Evolutionary conservation across 2,797 vertebrate genomes (phyloP).

Genomic region (Hemitrygon akajei): DNA sequence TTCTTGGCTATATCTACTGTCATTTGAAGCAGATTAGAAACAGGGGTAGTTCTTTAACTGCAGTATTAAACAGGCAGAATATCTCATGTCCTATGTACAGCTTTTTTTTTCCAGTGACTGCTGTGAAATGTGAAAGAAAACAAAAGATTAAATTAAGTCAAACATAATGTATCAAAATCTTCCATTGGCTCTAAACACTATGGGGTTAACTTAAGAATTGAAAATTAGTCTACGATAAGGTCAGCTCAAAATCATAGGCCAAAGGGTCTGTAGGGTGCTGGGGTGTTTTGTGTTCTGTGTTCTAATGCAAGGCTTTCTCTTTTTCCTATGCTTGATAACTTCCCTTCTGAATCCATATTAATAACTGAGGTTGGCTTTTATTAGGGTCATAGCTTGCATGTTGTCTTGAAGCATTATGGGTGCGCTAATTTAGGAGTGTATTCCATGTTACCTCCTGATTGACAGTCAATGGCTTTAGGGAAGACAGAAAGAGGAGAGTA

Average conservation of each 20-base stretch:
- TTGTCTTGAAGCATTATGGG: too few relatives aligned
- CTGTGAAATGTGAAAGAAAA: neutral
- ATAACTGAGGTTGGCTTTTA: too few relatives aligned
- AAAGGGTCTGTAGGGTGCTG: too few relatives aligned
- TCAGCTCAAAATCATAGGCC: too few relatives aligned
- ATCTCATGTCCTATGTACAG: neutral
- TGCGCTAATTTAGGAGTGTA: too few relatives aligned
- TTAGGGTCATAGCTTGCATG: too few relatives aligned
- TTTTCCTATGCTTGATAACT: neutral
- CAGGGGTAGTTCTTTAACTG: neutral
- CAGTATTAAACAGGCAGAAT: neutral
- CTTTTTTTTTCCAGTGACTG: neutral
- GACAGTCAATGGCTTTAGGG: too few relatives aligned
- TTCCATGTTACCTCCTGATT: too few relatives aligned
- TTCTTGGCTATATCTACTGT: neutral
- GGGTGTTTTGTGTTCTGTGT: too few relatives aligned
- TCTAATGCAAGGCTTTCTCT: neutral
- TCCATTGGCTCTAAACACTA: neutral
- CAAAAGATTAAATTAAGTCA: neutral
- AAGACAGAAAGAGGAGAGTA: too few relatives aligned
- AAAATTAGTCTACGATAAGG: too few relatives aligned
- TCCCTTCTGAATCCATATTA: neutral
- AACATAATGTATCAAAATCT: neutral
- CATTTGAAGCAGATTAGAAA: neutral
- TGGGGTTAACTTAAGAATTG: neutral